Base-by-base conservation (phyloP, 2,888 invertebrate species). In the Troilus luridus region DNA sequence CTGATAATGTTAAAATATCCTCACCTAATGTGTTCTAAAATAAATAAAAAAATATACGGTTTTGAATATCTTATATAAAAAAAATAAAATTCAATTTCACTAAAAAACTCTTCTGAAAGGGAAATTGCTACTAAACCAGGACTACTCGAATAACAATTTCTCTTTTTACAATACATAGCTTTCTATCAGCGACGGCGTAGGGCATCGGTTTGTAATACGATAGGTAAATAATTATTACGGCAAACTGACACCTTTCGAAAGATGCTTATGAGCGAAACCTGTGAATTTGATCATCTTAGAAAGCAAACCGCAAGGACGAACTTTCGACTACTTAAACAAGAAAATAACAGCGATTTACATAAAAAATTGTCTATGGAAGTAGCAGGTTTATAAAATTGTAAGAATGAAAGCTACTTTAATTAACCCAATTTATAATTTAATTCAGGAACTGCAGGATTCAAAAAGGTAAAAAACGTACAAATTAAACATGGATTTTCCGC, bases 261-360 rank as follows among this genome's bases (percentile, higher is more conserved):
- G 27, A 77, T 77, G 41, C 72, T 77, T 77, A 41, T 21, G 7
- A 19, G 27, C 17, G 56, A 85, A 58, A 56, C 19, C 58, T 54
- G 85, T 56, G 12, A 56, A 85, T 56, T 85, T 56, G 54, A 85
- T 85, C 56, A 85, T n/a, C 56, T 11, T 85, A 85, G 85, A 85
- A 85, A 85, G 85, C 56, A 58, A n/a, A 54, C 85, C n/a, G 56
- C 85, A 85, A 56, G 41, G 19, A 27, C 27, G 72, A 77, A n/a
- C 85, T 85, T 85, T 85, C 85, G n/a, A 58, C 81, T 56, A 56
- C 56, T 85, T 56, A 85, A 85, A 58, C 11, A 12, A 56, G 58
- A 85, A 85, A 85, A 85, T 56, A 56, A 85, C 56, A n/a, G 56
- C 14, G 56, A 56, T 85, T 85, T 85, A 85, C 85, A 85, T 85